A percentile compares a stretch with the other conserved stretches of the same genome.
These are phyloP conservation scores for Pterois miles DNA, from an alignment of 2,797 vertebrate genomes.

Conservation along the genomic window DNA sequence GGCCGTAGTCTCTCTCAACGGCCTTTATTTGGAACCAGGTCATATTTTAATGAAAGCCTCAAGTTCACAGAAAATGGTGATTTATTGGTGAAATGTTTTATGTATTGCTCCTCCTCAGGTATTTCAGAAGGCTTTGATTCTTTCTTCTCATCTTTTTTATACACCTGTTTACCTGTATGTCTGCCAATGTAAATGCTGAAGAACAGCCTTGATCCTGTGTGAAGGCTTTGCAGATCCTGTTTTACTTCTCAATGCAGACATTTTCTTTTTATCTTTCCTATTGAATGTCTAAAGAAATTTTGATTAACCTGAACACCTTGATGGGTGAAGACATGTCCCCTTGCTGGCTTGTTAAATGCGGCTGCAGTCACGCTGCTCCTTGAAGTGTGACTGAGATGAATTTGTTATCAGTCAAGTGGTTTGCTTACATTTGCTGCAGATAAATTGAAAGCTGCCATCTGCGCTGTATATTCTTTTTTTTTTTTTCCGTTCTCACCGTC, in stretches of 20 bases:
- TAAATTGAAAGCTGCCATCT: constrained; percentile 25
- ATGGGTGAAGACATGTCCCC: constrained; percentile 18
- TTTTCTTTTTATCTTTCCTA: background rate
- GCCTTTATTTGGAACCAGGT: constrained; percentile 24
- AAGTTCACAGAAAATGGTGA: constrained; percentile 12
- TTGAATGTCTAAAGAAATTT: background rate
- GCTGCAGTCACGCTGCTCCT: constrained; percentile 10
- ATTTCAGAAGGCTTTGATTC: constrained; percentile 24
- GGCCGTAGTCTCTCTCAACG: constrained; percentile 43
- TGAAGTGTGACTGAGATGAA: constrained; percentile 31
- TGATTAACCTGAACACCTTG: constrained; percentile 15
- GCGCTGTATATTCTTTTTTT: constrained; percentile 3
- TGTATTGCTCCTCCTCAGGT: constrained; percentile 18
- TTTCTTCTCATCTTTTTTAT: constrained; percentile 1
- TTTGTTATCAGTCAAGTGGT: constrained; percentile 51
- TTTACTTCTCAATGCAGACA: background rate
- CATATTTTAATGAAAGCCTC: constrained; percentile 39
- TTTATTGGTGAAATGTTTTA: constrained; percentile 42
- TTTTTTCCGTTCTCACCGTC: constrained; percentile 31
- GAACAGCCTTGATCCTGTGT: background rate
- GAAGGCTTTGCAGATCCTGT: background rate
- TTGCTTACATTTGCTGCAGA: constrained; percentile 29
- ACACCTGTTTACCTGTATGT: background rate
- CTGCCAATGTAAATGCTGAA: constrained; percentile 1
- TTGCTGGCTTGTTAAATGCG: constrained; percentile 25